A percentile compares a stretch with the other conserved stretches of the same genome.
Conservation (phyloP, 2,113 vertebrate genomes). For the Lagopus leucura region DNA sequence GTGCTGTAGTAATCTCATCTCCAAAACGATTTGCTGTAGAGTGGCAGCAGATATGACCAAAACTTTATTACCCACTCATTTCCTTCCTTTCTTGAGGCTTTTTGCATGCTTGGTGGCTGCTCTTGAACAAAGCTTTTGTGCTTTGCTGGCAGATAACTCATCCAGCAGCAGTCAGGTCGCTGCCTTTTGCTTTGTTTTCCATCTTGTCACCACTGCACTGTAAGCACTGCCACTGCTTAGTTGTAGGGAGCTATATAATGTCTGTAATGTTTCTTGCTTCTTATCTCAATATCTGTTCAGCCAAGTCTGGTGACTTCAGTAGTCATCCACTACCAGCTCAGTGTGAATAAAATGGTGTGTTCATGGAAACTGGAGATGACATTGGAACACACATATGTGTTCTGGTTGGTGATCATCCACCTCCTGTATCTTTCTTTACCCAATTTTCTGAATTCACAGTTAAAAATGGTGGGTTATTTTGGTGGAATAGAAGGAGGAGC, state of each 20-base stretch:
- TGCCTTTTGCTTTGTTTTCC: background rate
- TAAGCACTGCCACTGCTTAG: background rate
- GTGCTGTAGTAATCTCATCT: background rate
- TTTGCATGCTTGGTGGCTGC: background rate
- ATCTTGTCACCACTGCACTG: background rate
- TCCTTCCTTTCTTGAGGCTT: background rate
- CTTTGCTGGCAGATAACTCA: background rate
- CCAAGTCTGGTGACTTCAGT: background rate
- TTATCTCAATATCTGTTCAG: background rate
- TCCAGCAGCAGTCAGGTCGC: rapidly evolving
- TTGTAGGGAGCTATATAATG: background rate
- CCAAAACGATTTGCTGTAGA: background rate
- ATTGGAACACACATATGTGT: rapidly evolving
- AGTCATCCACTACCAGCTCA: background rate
- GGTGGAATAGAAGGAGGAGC: background rate
- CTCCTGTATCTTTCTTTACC: background rate
- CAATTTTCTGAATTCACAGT: background rate
- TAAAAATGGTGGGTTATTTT: rapidly evolving
- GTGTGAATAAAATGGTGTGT: background rate
- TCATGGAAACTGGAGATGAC: rapidly evolving
- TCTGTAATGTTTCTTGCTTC: rapidly evolving
- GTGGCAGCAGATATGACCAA: background rate
- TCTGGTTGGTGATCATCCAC: background rate
- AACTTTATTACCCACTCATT: background rate
- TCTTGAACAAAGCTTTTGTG: background rate